Base-by-base conservation (phyloP, 1,140 invertebrate species). In the Pseudachorutes palmiensis region DNA sequence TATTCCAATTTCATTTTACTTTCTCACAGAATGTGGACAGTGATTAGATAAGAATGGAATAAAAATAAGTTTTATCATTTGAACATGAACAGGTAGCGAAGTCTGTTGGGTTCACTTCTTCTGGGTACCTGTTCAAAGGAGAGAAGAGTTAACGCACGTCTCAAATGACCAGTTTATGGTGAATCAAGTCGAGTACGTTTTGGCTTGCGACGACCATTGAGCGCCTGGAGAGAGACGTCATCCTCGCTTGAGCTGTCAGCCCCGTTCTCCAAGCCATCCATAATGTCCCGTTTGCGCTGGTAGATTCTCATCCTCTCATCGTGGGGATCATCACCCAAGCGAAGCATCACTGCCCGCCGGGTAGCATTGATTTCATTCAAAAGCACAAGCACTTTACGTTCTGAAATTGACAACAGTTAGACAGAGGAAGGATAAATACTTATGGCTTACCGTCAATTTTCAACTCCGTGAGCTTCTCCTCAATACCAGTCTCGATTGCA, bases 401-500 rank as follows among this genome's bases (percentile, higher is more conserved):
- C 64, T 68, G 49, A n/a, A 66, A 57, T 31, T 59, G 49, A 55
- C 12, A 57, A 45, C 36, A 45, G 9, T 45, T 12, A 45, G 19
- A 45, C 19, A 12, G 19, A 45, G 9, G 36, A 45, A 45, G 36
- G 19, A 45, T 12, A 45, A 19, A 45, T 45, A 19, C 19, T 45
- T 45, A 12, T 45, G 36, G 9, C 77, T 83, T 81, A 91, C 90
- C 89, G 77, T 92, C 83, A 71, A 94, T 84, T 75, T 88, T 86
- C 77, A 88, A 88, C 76, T 95, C 88, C 14, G 82, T 85, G n/a
- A 98, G 81, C 78, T 94, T 92, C 0, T 85, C 87, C 72, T 89
- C 88, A 74, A 96, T 92, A 62, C 82, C 81, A 19, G 86, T 80
- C 81, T 98, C 96, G 65, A 98, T 91, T 48, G 87, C 85, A 36